These are phyloP conservation scores for Glareola pratincola DNA, from an alignment of 2,113 vertebrate genomes.

Conservation along the genomic window DNA sequence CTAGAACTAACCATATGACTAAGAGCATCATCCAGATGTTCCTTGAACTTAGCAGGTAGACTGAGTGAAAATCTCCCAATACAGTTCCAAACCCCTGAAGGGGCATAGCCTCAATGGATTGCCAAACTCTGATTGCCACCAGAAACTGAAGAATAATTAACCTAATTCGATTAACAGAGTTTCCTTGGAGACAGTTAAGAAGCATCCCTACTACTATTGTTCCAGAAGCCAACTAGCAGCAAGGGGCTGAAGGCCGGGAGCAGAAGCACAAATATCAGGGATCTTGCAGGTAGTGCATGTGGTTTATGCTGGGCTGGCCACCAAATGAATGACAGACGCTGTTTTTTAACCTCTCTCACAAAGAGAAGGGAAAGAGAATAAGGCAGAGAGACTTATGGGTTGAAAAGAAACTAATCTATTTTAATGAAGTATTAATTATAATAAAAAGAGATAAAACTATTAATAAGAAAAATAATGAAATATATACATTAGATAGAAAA, in stretches of 20 bases:
- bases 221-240: not conserved
- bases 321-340: not conserved
- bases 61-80: not conserved
- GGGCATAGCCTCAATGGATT: not conserved
- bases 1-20: not conserved
- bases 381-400: not conserved
- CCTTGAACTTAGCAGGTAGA: not conserved
- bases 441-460: not conserved
- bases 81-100: not conserved
- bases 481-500: not conserved
- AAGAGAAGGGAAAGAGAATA: not conserved
- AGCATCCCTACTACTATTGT: not conserved
- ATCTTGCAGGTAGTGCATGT: rapidly evolving
- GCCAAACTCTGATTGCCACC: not conserved
- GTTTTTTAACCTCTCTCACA: not conserved
- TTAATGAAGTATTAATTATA: not conserved
- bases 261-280: rapidly evolving
- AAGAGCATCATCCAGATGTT: rapidly evolving
- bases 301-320: not conserved
- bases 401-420: not conserved
- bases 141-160: not conserved
- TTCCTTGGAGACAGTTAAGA: not conserved
- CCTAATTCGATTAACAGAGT: not conserved
- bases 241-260: not conserved
- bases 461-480: not conserved